Evolutionary conservation across 2,888 invertebrate genomes (phyloP).

Genomic region (Drosophila robusta): DNA sequence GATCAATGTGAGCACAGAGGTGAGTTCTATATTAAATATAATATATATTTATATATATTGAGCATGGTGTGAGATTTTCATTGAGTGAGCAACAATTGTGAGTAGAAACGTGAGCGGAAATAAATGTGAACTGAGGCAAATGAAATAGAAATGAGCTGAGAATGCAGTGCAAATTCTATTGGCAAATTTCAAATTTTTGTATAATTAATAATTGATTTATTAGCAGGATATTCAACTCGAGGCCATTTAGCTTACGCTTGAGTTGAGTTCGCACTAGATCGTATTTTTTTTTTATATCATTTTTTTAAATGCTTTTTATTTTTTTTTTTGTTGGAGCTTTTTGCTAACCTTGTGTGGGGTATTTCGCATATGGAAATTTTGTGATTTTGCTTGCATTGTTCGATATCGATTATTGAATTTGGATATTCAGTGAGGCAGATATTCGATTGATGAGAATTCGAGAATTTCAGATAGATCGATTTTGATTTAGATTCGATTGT

Average conservation of each 20-base stretch:
- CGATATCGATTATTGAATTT: constrained; percentile 40
- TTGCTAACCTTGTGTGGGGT: constrained; percentile 77
- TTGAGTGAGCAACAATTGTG: constrained; percentile 24
- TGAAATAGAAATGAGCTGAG: constrained; percentile 30
- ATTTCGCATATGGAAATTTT: constrained; percentile 79
- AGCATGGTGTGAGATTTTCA: constrained; percentile 26
- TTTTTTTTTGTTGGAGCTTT: constrained; percentile 28
- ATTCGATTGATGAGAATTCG: constrained; percentile 51
- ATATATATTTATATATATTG: not conserved
- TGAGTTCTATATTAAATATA: constrained; percentile 7
- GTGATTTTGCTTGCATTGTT: constrained; percentile 76
- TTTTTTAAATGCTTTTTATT: constrained; percentile 5
- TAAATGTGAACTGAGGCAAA: not conserved
- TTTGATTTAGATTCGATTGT: constrained; percentile 27
- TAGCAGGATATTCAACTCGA: constrained; percentile 17
- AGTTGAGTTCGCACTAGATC: constrained; percentile 18
- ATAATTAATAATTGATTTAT: not conserved
- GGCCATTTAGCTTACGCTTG: constrained; percentile 24
- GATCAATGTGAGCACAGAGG: constrained; percentile 12
- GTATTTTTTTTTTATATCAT: not conserved
- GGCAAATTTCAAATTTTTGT: constrained; percentile 47
- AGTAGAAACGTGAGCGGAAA: constrained; percentile 29
- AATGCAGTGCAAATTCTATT: constrained; percentile 72
- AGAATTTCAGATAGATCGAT: constrained; percentile 33
- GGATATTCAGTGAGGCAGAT: constrained; percentile 41